These are phyloP conservation scores for Gymnocephalus cernua DNA, from an alignment of 2,113 vertebrate species.

Conservation along the genomic window DNA sequence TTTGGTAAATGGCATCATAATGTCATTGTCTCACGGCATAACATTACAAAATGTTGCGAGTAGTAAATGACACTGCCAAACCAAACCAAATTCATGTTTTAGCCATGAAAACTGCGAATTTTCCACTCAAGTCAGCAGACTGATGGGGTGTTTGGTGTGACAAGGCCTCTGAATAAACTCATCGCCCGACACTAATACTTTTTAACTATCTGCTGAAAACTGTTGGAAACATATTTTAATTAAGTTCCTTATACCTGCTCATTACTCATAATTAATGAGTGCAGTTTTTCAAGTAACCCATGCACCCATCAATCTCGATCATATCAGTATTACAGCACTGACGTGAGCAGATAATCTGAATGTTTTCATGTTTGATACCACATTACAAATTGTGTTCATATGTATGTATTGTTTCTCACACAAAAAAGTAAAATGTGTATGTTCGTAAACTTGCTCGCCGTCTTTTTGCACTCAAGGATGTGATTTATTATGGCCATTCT, in stretches of 20 bases:
- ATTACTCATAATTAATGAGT: background rate
- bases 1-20: background rate
- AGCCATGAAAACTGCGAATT: background rate
- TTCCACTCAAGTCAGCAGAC: background rate
- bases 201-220: background rate
- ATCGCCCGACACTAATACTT: background rate
- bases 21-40: background rate
- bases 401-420: constrained; percentile 39
- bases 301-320: background rate
- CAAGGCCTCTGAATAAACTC: background rate
- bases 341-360: constrained; percentile 4
- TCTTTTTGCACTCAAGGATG: background rate
- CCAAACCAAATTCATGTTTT: background rate
- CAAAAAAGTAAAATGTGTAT: constrained; percentile 34
- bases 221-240: too few relatives aligned
- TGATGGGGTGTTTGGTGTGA: background rate
- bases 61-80: background rate
- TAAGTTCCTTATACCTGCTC: background rate
- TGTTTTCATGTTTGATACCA: constrained; percentile 18
- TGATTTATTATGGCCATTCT: background rate
- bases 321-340: constrained; percentile 2
- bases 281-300: background rate
- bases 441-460: background rate
- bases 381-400: constrained; percentile 13
- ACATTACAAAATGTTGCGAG: background rate